Evolutionary conservation across 2,113 vertebrate species (phyloP), one percentile per base, ranked within the genome.

Genomic region (Petrocephalus zakoni): DNA sequence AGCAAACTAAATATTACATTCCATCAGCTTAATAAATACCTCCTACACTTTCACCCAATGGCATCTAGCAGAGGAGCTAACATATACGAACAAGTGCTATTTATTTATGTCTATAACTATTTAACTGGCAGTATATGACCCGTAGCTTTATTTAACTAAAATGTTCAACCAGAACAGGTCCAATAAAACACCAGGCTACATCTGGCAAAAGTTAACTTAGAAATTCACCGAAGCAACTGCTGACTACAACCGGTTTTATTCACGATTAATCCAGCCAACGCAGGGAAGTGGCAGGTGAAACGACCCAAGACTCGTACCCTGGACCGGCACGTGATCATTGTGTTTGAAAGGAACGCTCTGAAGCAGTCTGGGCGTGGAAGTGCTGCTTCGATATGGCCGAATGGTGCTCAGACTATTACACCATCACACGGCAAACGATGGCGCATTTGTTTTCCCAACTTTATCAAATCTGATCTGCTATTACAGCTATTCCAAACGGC

Each of bases 381-480:
- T 0, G 37, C 46, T 46, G 46, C 81, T 5, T n/a, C 19, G 2
- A 21, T 10, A 47, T 5, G 0, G 42, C 78, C 19, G 6, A 47
- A 47, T 34, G 68, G 11, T 17, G 78, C 21, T 46, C 78, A 2
- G 68, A 9, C 72, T 10, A 13, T 42, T 7, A 42, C 52, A 55
- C 49, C n/a, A 5, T n/a, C 13, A 85, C 22, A 1, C 6, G 10
- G 21, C 46, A 56, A 56, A 25, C 22, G 61, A 58, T 13, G 52
- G 25, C 9, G 17, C 78, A 78, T 42, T 37, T 85, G 90, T 88
- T 88, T 86, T 78, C 87, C 91, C 90, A 90, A 90, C 89, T 92
- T 93, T 92, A 51, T 91, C 90, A 91, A 92, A 94, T 93, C 93
- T 92, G 93, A 90, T 88, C 90, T 78, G 72, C n/a, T n/a, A n/a